phyloP scores from a whole-genome alignment of 2,888 invertebrate species.

The Drosophila prostipennis region DNA sequence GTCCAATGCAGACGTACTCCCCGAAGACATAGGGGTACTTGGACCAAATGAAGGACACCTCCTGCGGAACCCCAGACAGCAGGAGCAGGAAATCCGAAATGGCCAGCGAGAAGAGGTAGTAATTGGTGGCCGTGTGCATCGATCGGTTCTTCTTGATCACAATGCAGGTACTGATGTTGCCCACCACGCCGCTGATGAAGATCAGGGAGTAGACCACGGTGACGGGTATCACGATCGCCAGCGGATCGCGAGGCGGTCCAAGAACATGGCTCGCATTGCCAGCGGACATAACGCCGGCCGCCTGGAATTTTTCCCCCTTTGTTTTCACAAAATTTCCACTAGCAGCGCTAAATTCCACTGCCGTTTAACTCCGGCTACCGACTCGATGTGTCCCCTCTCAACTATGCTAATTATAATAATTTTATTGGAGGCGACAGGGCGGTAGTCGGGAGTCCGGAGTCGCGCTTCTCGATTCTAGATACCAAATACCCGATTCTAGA shows the following conservation, averaged over 20 bases:
- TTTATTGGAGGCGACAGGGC: conserved; percentile 65
- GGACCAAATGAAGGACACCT: conserved; percentile 91
- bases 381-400: conserved; percentile 52
- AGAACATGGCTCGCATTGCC: conserved; percentile 47
- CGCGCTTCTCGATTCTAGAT: conserved; percentile 25
- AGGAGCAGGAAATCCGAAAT: conserved; percentile 92
- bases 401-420: conserved; percentile 79
- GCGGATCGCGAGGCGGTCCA: conserved; percentile 87
- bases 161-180: conserved; percentile 93
- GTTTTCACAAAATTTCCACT: conserved; percentile 69
- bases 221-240: conserved; percentile 88
- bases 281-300: conserved; percentile 19
- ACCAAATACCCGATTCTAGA: conserved; percentile 11
- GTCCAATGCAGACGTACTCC: conserved; percentile 90
- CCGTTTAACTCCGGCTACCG: conserved; percentile 48
- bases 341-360: conserved; percentile 50
- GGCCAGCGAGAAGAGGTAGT: conserved; percentile 93
- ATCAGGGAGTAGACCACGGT: conserved; percentile 91
- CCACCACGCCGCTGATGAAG: conserved; percentile 91
- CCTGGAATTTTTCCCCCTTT: conserved; percentile 50
- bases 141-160: conserved; percentile 92
- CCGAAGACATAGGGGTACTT: conserved; percentile 92
- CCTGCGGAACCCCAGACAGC: conserved; percentile 89
- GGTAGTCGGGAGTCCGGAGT: neutral
- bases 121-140: conserved; percentile 93